Conservation (phyloP, 2,113 vertebrate species). For the Bagarius yarrelli region DNA sequence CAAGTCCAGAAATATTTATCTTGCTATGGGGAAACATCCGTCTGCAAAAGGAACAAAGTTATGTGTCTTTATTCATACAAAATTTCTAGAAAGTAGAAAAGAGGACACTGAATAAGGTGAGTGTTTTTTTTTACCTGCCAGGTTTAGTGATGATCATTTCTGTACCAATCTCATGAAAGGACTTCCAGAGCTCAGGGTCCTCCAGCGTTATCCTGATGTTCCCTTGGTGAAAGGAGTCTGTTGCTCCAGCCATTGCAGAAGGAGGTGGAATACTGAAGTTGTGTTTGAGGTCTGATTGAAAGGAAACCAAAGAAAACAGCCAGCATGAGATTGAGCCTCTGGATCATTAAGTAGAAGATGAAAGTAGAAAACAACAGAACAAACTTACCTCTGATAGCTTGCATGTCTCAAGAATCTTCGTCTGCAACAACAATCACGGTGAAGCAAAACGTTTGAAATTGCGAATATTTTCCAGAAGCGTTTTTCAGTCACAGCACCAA, state of each 20-base stretch:
- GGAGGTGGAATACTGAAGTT: slow-evolving; percentile 70
- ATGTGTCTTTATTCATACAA: too few relatives aligned
- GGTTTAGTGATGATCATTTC: slow-evolving; percentile 95
- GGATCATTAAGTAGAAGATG: background rate
- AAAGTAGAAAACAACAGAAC: background rate
- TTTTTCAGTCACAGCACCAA: slow-evolving; percentile 1
- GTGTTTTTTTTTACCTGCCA: slow-evolving; percentile 72
- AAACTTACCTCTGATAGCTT: slow-evolving; percentile 72
- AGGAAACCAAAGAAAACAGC: background rate
- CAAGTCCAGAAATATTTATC: slow-evolving; percentile 79
- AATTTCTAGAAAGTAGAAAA: too few relatives aligned
- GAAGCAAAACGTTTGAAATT: background rate
- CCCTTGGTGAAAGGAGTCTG: slow-evolving; percentile 73
- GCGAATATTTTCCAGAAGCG: background rate
- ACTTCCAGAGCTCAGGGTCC: slow-evolving; percentile 82
- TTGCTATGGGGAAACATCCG: slow-evolving; percentile 94
- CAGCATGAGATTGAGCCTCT: background rate
- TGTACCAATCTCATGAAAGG: slow-evolving; percentile 82
- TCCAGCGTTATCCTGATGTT: slow-evolving; percentile 79
- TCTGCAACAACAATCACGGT: background rate
- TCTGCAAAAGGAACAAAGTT: slow-evolving; percentile 62
- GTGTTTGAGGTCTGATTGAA: slow-evolving; percentile 70
- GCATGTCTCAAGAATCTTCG: slow-evolving; percentile 61
- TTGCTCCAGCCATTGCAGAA: slow-evolving; percentile 59
- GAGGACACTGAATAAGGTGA: background rate